phyloP scores from a whole-genome alignment of 2,888 invertebrate species.

The Scaptomyza tumidula region DNA sequence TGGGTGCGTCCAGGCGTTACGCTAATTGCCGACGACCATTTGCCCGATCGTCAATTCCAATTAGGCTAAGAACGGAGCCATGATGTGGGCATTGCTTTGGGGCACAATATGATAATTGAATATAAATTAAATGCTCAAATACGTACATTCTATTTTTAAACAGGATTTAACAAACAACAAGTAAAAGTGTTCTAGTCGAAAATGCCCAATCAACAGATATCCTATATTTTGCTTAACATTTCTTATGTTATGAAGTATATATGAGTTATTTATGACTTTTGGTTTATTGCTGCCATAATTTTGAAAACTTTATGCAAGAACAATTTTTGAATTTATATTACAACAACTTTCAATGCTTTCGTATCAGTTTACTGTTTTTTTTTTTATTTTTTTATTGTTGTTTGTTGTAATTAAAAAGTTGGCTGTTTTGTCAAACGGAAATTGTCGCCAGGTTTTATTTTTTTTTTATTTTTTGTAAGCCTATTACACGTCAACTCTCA shows the following conservation, averaged over 20 bases:
- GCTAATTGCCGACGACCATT: conserved; percentile 62
- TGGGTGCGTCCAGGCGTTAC: conserved; percentile 63
- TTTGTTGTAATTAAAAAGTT: conserved; percentile 49
- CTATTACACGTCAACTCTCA: conserved; percentile 9
- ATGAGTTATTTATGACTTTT: background rate
- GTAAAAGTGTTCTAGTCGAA: background rate
- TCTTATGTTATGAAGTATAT: no score
- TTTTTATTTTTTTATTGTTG: conserved; percentile 17
- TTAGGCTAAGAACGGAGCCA: conserved; percentile 53
- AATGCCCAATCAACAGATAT: background rate
- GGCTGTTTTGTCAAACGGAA: conserved; percentile 49
- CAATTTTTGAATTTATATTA: conserved; percentile 2
- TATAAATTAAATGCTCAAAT: conserved; percentile 32
- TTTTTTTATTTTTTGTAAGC: conserved; percentile 15
- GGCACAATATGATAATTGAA: conserved; percentile 54
- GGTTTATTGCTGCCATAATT: conserved; percentile 1
- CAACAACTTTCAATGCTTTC: background rate
- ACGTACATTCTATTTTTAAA: conserved; percentile 35
- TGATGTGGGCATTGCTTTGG: conserved; percentile 45
- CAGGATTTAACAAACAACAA: conserved; percentile 17
- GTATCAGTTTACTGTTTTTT: background rate
- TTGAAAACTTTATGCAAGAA: background rate
- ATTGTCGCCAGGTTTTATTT: conserved; percentile 36
- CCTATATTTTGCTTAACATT: no score
- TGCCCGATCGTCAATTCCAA: conserved; percentile 58